phyloP scores from a whole-genome alignment of 2,113 vertebrate genomes.

The Hystrix brachyura region DNA sequence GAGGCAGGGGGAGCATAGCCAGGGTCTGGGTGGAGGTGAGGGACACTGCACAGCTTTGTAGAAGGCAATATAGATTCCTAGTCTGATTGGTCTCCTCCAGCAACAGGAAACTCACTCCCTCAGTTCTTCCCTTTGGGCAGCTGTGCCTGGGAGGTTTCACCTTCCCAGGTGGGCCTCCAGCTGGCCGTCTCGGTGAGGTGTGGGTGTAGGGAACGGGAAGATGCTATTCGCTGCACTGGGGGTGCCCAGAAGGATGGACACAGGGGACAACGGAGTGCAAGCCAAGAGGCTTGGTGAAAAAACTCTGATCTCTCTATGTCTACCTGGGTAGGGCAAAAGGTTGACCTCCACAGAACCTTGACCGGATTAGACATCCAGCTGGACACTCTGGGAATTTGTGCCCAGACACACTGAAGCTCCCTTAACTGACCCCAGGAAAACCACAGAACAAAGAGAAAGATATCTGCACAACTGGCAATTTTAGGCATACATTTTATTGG shows the following conservation, averaged over 20 bases:
- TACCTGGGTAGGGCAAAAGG: neutral
- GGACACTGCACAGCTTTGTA: neutral
- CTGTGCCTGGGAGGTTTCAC: neutral
- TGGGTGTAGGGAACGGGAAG: neutral
- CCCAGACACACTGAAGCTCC: neutral
- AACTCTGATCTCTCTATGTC: neutral
- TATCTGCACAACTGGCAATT: slow-evolving; percentile 18
- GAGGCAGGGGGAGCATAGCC: neutral
- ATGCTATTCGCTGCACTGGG: too few species aligned
- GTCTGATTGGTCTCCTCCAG: neutral
- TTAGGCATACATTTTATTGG: slow-evolving; percentile 74
- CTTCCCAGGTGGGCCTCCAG: neutral
- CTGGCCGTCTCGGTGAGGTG: neutral
- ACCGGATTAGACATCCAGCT: neutral
- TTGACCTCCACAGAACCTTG: neutral
- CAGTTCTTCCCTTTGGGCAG: neutral
- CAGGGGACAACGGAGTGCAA: neutral
- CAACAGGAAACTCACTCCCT: neutral
- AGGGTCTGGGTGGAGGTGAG: neutral
- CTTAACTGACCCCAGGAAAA: neutral
- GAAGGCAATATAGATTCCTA: neutral
- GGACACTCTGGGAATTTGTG: neutral
- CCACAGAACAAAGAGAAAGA: neutral
- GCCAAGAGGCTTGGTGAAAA: neutral
- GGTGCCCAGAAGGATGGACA: neutral